Evolutionary conservation across 2,113 vertebrate genomes (phyloP), one percentile per base, ranked within the genome.

Genomic region (Sminthopsis crassicaudata): DNA sequence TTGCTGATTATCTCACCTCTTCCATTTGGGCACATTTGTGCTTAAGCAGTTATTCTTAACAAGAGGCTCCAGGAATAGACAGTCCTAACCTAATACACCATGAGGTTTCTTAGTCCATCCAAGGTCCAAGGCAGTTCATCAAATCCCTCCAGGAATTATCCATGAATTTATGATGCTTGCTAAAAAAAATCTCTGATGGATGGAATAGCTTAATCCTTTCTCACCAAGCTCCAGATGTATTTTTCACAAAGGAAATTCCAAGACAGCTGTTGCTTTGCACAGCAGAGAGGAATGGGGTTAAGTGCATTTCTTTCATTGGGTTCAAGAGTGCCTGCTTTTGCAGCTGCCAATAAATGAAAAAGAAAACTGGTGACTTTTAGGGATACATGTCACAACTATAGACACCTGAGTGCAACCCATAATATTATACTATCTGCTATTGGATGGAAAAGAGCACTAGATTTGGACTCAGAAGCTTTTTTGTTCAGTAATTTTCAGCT

Each of bases 161-260:
- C 16, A 16, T 0, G 22, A 92, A 93, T 96, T 93, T 96, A 53
- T 46, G 89, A 60, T 8, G 26, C 89, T 95, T 36, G 84, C 8
- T 90, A 57, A 57, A 48, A 48, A 27, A 57, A 55, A 67, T 91
- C 90, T 93, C 90, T 96, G 95, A 95, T 94, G 91, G 93, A 97
- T 97, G 90, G 88, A 3, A 16, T 53, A 90, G 48, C 88, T 97
- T 96, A 93, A 92, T 94, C 7, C n/a, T 92, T 46, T 93, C 55
- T 93, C 26, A 51, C 84, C 53, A 42, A 92, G 42, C 19, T 14
- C 8, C 7, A 3, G 91, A 51, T 67, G 96, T 97, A 93, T 95
- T 84, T 90, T 95, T 60, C 95, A 25, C 92, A 46, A 57, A 48
- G 51, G 57, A 46, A 94, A 92, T 54, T 89, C 57, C 55, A 54